phyloP scores from a whole-genome alignment of 2,797 vertebrate genomes.

The Tamandua tetradactyla region DNA sequence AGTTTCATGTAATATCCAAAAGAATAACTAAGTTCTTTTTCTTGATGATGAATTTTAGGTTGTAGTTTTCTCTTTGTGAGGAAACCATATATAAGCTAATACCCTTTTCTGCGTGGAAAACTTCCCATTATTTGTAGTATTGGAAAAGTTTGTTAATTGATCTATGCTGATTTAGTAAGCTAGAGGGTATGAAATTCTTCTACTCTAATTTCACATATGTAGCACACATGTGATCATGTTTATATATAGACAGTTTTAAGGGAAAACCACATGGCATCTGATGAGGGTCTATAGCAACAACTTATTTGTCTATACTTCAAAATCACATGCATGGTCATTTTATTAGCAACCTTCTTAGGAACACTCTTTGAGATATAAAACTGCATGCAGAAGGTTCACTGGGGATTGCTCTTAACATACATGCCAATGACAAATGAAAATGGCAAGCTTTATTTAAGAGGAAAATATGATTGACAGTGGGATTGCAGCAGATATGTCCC shows the following conservation, averaged over 20 bases:
- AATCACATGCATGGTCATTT: background rate
- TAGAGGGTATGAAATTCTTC: background rate
- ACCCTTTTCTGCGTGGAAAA: background rate
- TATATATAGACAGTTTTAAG: background rate
- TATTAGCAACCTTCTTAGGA: no score
- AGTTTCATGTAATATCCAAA: background rate
- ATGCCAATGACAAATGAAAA: no score
- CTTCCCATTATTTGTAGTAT: background rate
- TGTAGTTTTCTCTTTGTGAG: background rate
- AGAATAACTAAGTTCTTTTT: background rate
- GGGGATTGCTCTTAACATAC: no score
- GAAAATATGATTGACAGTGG: no score
- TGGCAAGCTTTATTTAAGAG: no score
- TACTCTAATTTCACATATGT: background rate
- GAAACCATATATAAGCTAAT: background rate
- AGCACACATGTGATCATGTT: background rate
- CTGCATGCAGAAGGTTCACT: no score
- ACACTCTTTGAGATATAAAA: no score
- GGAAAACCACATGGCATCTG: background rate
- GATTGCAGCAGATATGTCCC: no score
- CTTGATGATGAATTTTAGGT: background rate
- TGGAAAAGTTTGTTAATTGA: background rate
- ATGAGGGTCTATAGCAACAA: background rate
- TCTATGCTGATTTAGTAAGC: background rate
- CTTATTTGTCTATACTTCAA: background rate